These are phyloP conservation scores for Sceloporus undulatus DNA, from an alignment of 2,113 vertebrate species.

Conservation along the genomic window DNA sequence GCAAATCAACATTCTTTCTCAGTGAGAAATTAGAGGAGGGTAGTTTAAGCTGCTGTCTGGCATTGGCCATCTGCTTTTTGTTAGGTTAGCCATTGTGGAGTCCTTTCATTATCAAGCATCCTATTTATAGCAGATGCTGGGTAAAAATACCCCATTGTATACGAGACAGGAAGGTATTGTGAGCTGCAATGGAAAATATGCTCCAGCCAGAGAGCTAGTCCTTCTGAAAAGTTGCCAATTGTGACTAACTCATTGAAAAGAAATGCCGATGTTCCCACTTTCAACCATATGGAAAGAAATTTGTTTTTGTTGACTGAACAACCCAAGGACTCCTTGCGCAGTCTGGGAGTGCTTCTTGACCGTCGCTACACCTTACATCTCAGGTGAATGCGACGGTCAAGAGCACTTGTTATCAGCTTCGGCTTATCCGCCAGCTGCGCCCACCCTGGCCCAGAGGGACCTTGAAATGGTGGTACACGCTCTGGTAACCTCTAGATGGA, in stretches of 20 bases:
- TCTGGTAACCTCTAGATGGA: too few relatives aligned
- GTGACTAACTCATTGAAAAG: not conserved
- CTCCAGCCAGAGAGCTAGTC: not conserved
- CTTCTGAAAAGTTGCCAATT: not conserved
- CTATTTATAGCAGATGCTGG: slow-evolving; percentile 27
- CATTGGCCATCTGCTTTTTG: slow-evolving; percentile 16
- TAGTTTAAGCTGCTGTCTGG: not conserved
- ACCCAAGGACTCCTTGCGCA: too few relatives aligned
- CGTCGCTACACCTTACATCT: too few relatives aligned
- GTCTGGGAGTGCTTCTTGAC: too few relatives aligned
- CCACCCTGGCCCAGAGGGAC: too few relatives aligned
- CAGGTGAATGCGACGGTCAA: too few relatives aligned
- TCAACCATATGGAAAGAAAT: not conserved
- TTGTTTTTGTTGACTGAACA: not conserved
- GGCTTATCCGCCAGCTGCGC: too few relatives aligned
- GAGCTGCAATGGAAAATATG: slow-evolving; percentile 25
- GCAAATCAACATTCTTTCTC: not conserved
- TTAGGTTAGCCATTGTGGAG: not conserved
- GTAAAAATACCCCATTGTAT: slow-evolving; percentile 35
- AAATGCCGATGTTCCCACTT: not conserved
- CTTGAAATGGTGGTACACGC: too few relatives aligned
- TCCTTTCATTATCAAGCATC: not conserved
- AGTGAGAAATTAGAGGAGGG: not conserved
- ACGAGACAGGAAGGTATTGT: slow-evolving; percentile 12
- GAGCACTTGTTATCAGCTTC: too few relatives aligned